Conservation (phyloP, 2,113 vertebrate genomes). For the Epinephelus cyanopodus region DNA sequence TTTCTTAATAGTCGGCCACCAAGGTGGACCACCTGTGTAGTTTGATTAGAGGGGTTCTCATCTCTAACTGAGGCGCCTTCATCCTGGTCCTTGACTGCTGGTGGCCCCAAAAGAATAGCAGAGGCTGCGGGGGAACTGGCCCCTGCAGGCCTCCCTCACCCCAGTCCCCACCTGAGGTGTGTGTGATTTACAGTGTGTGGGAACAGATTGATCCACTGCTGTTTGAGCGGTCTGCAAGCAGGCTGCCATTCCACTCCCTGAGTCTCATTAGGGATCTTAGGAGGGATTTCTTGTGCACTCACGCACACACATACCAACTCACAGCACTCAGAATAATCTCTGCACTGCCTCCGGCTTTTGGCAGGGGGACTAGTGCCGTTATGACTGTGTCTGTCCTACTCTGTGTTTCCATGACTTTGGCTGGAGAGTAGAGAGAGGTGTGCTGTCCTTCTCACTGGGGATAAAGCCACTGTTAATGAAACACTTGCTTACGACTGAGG, state of each 20-base stretch:
- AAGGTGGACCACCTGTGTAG: conserved; percentile 85
- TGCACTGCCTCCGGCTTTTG: conserved; percentile 59
- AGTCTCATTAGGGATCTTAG: conserved; percentile 78
- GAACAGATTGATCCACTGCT: conserved; percentile 81
- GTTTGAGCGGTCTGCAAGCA: conserved; percentile 62
- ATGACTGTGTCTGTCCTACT: conserved; percentile 65
- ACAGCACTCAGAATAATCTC: conserved; percentile 52
- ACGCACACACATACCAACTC: conserved; percentile 60
- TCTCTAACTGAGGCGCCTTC: conserved; percentile 70
- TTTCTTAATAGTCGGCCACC: conserved; percentile 77
- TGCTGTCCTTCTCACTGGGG: conserved; percentile 70
- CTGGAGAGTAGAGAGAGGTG: conserved; percentile 64
- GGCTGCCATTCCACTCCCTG: conserved; percentile 58
- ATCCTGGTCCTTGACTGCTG: conserved; percentile 67
- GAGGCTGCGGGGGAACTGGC: conserved; percentile 62
- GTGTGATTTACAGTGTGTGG: conserved; percentile 86
- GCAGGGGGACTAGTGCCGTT: conserved; percentile 58
- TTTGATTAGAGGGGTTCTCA: conserved; percentile 72
- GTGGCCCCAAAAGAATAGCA: conserved; percentile 75
- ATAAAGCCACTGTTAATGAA: conserved; percentile 82
- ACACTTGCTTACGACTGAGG: conserved; percentile 78
- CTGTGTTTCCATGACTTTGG: conserved; percentile 67
- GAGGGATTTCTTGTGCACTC: conserved; percentile 65
- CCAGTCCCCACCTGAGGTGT: conserved; percentile 74
- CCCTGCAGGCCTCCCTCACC: conserved; percentile 66